Evolutionary conservation across 2,888 invertebrate species (phyloP).

Genomic region (Calameuta pallipes): DNA sequence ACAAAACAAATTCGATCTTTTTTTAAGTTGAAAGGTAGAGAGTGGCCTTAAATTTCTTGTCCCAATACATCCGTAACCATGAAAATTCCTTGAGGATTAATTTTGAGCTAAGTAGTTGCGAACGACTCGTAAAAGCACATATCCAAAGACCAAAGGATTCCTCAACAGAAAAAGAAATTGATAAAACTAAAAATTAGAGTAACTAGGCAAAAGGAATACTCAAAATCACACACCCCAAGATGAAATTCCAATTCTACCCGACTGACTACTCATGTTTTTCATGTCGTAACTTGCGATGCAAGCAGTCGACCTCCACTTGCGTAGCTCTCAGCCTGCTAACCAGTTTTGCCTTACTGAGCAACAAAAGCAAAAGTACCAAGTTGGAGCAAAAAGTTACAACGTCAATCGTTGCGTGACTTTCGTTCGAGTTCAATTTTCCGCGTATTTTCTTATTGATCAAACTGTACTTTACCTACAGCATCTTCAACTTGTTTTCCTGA

Average conservation of each 20-base stretch:
- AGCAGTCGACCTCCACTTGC: constrained; percentile 30
- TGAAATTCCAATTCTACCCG: background rate
- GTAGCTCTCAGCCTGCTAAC: constrained; percentile 15
- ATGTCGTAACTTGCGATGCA: background rate
- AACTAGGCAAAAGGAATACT: background rate
- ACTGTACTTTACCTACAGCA: background rate
- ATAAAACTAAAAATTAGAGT: background rate
- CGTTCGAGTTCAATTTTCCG: background rate
- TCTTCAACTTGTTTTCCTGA: background rate
- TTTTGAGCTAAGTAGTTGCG: background rate
- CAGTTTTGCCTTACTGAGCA: constrained; percentile 23
- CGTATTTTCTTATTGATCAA: background rate
- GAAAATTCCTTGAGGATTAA: background rate
- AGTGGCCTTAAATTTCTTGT: background rate
- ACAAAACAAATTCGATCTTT: too few species aligned
- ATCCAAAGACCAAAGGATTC: background rate
- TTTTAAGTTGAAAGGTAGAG: too few species aligned
- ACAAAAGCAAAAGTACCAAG: constrained; percentile 19
- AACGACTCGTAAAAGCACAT: background rate
- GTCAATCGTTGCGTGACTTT: background rate
- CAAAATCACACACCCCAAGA: background rate
- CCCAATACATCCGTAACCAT: background rate
- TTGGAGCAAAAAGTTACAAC: background rate
- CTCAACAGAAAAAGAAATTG: background rate
- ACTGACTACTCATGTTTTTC: background rate